Base-by-base conservation (phyloP, 2,113 vertebrate species). In the Emydocephalus ijimae region DNA sequence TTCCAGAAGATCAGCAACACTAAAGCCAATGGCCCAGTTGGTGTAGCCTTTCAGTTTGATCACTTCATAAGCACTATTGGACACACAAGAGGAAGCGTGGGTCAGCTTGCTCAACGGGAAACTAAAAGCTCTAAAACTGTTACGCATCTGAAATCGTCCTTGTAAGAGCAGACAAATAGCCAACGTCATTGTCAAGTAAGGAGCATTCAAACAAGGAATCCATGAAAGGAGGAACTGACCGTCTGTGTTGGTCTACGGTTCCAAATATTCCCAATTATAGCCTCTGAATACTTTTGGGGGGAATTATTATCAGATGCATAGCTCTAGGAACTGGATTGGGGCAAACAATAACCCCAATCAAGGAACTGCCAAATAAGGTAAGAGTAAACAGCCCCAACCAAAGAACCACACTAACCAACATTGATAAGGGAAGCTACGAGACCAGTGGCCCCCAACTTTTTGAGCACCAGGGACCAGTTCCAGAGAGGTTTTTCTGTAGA, bases 21-120 rank as follows among this genome's bases (percentile, higher is more conserved):
- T 99, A 88, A 99, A 94, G 52, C 99, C 99, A 94, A 99, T 99
- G 94, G 99, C 99, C 99, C 99, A 99, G 98, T 99, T 99, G 59
- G 99, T 99, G 95, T 99, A 99, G 2, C 99, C 99, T 96, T 99
- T 99, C 39, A 99, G 98, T 95, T 95, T 99, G 97, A 99, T 99
- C 92, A 99, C 98, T 94, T 99, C 99, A 1, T 99, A 99, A 74
- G 99, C 99, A 97, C 99, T 99, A 14, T 50, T 4, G 93, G 18
- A 88, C 93, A 61, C 4, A 74, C 1, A 74, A 14, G 89, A 45
- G 57, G 34, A 20, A 86, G 43, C 23, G 88, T 3, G 0, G 91
- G 87, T n/a, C 48, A 89, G 48, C 15, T 86, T 1, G 1, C 15
- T 14, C 45, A 43, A 56, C 0, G 43, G 34, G 87, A 74, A 29